Evolutionary conservation across 2,797 vertebrate genomes (phyloP), one percentile per base, ranked within the genome.

Genomic region (Cryptoprocta ferox): DNA sequence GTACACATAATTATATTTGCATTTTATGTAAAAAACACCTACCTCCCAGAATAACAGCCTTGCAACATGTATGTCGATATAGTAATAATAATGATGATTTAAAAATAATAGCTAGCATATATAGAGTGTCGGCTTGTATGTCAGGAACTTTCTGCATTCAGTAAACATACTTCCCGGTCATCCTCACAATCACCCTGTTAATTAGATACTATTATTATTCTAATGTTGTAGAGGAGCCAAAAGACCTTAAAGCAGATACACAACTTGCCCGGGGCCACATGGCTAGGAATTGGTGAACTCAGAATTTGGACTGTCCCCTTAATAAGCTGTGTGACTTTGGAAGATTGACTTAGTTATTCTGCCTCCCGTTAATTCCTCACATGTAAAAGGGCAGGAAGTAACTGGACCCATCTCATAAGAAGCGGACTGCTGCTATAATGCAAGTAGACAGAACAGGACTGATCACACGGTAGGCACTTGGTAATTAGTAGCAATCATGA

Each of bases 11-110:
- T 70, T 59, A 26, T 45, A 61, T 39, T 81, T 75, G 39, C 13
- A 81, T 50, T 42, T 87, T 82, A 59, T 30, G 18, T 75, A 28
- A 59, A 65, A 96, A 80, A 66, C 21, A 42, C 26, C 78, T 73
- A 59, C 21, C 48, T 89, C 65, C 75, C 39, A 50, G 61, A 61
- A 18, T 68, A 48, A 48, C 7, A 39, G 12, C 39, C 30, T 91
- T n/a, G 11, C 53, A 68, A 59, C 16, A n/a, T 6, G 59, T 26
- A 48, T 7, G 28, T 75, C n/a, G 85, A 73, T 11, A n/a, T 6
- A 19, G 8, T 37, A 53, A 63, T 48, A n/a, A 70, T 70, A 50
- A 59, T 16, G 16, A 56, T 65, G 14, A 56, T 71, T 84, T 65
- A 1, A 71, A 65, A 65, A 26, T 63, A 84, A 63, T 5, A 56